Base-by-base conservation (phyloP, 2,888 invertebrate species). In the Ectemnius cavifrons region DNA sequence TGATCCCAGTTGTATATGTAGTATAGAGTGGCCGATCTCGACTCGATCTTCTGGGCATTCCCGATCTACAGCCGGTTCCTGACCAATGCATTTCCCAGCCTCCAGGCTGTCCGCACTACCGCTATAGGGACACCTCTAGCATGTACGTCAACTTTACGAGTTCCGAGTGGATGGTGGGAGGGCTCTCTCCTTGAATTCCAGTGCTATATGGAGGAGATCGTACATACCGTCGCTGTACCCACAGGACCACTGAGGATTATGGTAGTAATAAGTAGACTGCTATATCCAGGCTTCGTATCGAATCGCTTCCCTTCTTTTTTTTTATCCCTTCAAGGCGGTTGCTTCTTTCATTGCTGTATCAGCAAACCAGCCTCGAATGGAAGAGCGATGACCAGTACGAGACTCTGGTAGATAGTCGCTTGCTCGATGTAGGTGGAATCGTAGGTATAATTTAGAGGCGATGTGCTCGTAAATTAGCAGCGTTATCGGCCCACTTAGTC, bases 91-190 rank as follows among this genome's bases (percentile, higher is more conserved):
- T 61, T 64, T 47, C 65, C 74, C n/a, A 46, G 45, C 8, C 37
- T 11, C 6, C 6, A 37, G 37, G 8, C 37, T 37, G 37, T 37
- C 37, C 37, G 20, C 18, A 61, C 28, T n/a, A 57, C 46, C 18
- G 64, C 14, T 13, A 59, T 49, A 58, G 70, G 71, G 73, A 49
- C 77, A 71, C 77, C 78, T 82, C 82, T 73, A 79, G 73, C 81
- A 75, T 79, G 68, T 37, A 70, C 67, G 73, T 71, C 72, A 80
- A 82, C 68, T 82, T 82, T 81, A 82, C 82, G 82, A 82, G 77
- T 73, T 73, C 72, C 75, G 75, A 79, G 72, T 75, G 72, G 75
- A 71, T 11, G 68, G 52, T 52, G 16, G n/a, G 52, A 52, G 52
- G 52, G 14, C n/a, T 52, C n/a, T 52, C n/a, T 52, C n/a, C 4